Conservation (phyloP, 2,113 vertebrate genomes). For the rabbit (Oryctolagus cuniculus) region DNA sequence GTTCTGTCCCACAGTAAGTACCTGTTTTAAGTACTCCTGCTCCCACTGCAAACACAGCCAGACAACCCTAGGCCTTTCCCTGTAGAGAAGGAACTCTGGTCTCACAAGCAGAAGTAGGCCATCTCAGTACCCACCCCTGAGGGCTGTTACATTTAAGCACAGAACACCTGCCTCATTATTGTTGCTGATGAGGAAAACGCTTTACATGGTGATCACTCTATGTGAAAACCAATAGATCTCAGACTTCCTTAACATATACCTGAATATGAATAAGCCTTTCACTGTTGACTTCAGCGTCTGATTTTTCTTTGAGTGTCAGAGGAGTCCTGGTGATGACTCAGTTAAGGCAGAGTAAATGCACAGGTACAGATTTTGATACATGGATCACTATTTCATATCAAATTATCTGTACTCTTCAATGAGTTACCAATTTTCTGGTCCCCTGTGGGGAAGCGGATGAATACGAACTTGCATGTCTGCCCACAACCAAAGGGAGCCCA, state of each 20-base stretch:
- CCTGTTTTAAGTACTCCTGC: background rate
- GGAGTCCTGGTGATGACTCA: background rate
- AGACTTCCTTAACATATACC: conserved; percentile 51
- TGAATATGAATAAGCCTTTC: conserved; percentile 26
- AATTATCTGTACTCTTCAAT: conserved; percentile 34
- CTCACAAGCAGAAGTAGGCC: background rate
- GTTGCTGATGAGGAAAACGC: conserved; percentile 32
- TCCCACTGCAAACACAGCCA: background rate
- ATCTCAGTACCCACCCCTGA: background rate
- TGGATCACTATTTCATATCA: conserved; percentile 56
- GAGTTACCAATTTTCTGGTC: conserved; percentile 49
- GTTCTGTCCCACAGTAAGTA: background rate
- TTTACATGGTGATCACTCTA: conserved; percentile 9
- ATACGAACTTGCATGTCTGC: conserved; percentile 35
- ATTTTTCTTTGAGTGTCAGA: conserved; percentile 47
- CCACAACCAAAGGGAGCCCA: conserved; percentile 41
- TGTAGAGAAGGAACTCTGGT: background rate
- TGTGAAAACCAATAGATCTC: conserved; percentile 38
- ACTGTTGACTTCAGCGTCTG: conserved; percentile 21
- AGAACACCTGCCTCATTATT: conserved; percentile 51
- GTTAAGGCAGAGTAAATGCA: conserved; percentile 50
- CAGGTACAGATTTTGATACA: conserved; percentile 53
- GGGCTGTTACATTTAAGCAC: conserved; percentile 45
- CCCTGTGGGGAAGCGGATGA: background rate
- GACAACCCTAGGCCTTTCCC: background rate